phyloP scores from a whole-genome alignment of 2,797 vertebrate genomes.

The Pseudocheirus occidentalis region DNA sequence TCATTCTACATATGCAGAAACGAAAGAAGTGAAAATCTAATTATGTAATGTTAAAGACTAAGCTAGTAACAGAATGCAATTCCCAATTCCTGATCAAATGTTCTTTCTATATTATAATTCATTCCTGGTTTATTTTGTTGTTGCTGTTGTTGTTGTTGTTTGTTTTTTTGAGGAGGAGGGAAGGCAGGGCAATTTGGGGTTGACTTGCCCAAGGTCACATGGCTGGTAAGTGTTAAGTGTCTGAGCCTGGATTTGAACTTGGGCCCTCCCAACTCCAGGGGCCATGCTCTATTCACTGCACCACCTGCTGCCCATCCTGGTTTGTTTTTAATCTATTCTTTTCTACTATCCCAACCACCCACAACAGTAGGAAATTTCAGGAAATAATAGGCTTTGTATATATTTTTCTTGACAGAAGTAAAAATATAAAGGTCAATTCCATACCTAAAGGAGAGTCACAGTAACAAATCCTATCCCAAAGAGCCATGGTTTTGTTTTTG shows the following conservation, averaged over 20 bases:
- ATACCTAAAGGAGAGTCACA: slow-evolving; percentile 15
- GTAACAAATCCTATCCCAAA: slow-evolving; percentile 1
- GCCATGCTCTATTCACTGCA: too few relatives aligned
- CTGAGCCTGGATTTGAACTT: too few relatives aligned
- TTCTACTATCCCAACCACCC: neutral
- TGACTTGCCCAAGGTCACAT: too few relatives aligned
- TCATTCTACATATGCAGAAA: neutral
- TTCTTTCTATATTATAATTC: slow-evolving; percentile 38
- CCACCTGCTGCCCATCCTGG: neutral
- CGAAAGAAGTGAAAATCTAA: slow-evolving; percentile 17
- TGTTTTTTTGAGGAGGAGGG: too few relatives aligned
- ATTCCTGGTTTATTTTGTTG: neutral
- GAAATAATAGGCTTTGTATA: neutral
- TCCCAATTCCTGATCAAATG: slow-evolving; percentile 17
- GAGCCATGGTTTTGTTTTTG: neutral
- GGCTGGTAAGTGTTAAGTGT: too few relatives aligned
- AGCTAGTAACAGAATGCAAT: slow-evolving; percentile 9
- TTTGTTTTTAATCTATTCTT: neutral
- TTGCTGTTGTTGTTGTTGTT: too few relatives aligned
- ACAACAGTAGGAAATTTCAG: neutral
- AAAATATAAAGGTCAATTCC: slow-evolving; percentile 22
- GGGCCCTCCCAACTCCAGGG: too few relatives aligned
- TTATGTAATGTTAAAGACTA: neutral
- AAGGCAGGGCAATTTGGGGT: too few relatives aligned
- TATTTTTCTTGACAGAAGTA: slow-evolving; percentile 28